Evolutionary conservation across 1,140 invertebrate species (phyloP).

Genomic region (Drosophila asahinai): DNA sequence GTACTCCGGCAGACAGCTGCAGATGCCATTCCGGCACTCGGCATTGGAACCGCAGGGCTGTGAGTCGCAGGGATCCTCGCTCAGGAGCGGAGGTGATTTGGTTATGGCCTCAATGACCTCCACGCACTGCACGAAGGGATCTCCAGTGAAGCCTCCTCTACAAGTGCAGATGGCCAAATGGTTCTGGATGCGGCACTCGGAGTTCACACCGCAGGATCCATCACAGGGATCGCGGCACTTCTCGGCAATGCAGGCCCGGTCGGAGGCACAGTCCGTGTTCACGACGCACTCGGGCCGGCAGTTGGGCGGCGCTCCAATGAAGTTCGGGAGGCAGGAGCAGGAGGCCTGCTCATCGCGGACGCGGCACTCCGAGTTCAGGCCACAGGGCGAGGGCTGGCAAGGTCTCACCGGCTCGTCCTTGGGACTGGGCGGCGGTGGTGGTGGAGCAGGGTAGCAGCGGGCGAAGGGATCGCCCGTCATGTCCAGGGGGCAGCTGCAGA

Average conservation of each 20-base stretch:
- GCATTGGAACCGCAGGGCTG: conserved; percentile 93
- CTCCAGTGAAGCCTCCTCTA: conserved; percentile 88
- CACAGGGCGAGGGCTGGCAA: conserved; percentile 92
- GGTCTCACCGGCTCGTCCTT: conserved; percentile 88
- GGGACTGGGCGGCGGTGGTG: conserved; percentile 13
- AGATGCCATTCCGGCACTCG: conserved; percentile 89
- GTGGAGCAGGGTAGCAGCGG: conserved; percentile 86
- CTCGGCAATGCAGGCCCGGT: conserved; percentile 91
- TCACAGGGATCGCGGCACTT: conserved; percentile 92
- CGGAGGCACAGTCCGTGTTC: conserved; percentile 92
- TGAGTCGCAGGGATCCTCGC: conserved; percentile 88
- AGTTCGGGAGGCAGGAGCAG: conserved; percentile 91
- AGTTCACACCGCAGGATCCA: conserved; percentile 91
- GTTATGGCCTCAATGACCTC: conserved; percentile 87
- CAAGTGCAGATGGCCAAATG: conserved; percentile 92
- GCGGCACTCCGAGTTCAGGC: conserved; percentile 90
- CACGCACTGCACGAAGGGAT: conserved; percentile 90
- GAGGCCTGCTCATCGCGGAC: conserved; percentile 88
- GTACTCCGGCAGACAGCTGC: conserved; percentile 88
- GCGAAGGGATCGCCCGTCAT: conserved; percentile 91
- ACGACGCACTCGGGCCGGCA: conserved; percentile 93
- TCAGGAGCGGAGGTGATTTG: conserved; percentile 85
- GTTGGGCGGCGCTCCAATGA: conserved; percentile 91
- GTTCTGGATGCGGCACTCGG: conserved; percentile 91
- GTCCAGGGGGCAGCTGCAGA: conserved; percentile 90